phyloP scores from a whole-genome alignment of 2,888 invertebrate species.

The Mimumesa dahlbomi region DNA sequence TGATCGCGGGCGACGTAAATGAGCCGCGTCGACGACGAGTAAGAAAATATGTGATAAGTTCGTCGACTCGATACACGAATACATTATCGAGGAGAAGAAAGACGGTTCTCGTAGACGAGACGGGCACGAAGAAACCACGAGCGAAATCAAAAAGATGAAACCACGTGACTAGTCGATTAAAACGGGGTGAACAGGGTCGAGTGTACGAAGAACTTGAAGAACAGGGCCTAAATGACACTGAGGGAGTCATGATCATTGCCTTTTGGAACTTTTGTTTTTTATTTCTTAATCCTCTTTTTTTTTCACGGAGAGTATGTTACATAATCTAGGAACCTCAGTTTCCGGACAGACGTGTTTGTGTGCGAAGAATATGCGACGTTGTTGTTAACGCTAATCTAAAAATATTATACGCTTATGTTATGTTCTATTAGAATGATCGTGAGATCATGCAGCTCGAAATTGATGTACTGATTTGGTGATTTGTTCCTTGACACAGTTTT shows the following conservation, averaged over 20 bases:
- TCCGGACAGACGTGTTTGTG: not conserved
- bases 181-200: constrained; percentile 5
- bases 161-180: constrained; percentile 75
- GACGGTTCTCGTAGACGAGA: not conserved
- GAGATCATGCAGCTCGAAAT: constrained; percentile 18
- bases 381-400: too few relatives aligned
- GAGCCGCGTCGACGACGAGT: constrained; percentile 4
- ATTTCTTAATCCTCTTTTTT: too few relatives aligned
- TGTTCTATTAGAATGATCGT: not conserved
- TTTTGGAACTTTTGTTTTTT: too few relatives aligned
- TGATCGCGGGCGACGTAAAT: constrained; percentile 37
- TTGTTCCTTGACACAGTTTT: not conserved
- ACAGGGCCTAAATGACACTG: too few relatives aligned
- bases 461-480: not conserved
- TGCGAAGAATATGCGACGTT: not conserved
- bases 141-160: constrained; percentile 27
- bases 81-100: not conserved
- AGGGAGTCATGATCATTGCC: too few relatives aligned
- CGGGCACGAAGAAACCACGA: not conserved
- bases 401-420: not conserved
- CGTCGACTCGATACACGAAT: not conserved
- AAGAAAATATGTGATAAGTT: not conserved
- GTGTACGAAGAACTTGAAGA: too few relatives aligned
- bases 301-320: too few relatives aligned
- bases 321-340: not conserved